Base-by-base conservation (phyloP, 2,113 vertebrate genomes). In the Campylomormyrus tamandua region DNA sequence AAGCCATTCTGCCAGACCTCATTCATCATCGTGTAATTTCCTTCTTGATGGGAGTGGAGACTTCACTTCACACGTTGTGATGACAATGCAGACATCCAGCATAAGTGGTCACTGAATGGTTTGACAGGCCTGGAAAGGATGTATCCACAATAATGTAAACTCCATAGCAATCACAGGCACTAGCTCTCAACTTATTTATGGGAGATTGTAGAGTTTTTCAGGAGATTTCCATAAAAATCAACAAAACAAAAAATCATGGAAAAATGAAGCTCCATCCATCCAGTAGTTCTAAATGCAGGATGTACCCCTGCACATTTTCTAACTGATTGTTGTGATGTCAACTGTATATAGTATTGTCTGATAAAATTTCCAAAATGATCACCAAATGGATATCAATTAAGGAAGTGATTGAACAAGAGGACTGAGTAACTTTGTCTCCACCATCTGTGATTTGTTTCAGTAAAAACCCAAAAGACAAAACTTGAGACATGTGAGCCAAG, bases 371-470 rank as follows among this genome's bases (percentile, higher is more conserved):
- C 49, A 46, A 87, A 90, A 91, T 10, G 24, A 66, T 74, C 27
- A 15, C 50, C 83, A 70, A 66, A 84, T 52, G 42, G 48, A 91
- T 83, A 85, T 87, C 58, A 86, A 52, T 42, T 83, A 62, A 15
- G 45, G 46, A 24, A 84, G 83, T 48, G 10, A n/a, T 19, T 50
- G 58, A 62, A 56, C 53, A 15, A 52, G 17, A 13, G 11, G 58
- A 5, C 7, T 48, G 52, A 58, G n/a, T 46, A 49, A 53, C 58
- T 27, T 88, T 53, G 83, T 84, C 52, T 62, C 10, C 74, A 66
- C 89, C 89, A 46, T 89, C 89, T 86, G 89, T 80, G 56, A 39
- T 89, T 74, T 48, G 31, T 52, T 58, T 88, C 19, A 83, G 50
- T 39, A 39, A 88, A 85, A 74, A 46, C 53, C 88, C 35, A 45